A percentile compares a stretch with the other conserved stretches of the same genome.
These are phyloP conservation scores for Cephalopachus bancanus DNA, from an alignment of 2,797 vertebrate genomes.

Conservation along the genomic window DNA sequence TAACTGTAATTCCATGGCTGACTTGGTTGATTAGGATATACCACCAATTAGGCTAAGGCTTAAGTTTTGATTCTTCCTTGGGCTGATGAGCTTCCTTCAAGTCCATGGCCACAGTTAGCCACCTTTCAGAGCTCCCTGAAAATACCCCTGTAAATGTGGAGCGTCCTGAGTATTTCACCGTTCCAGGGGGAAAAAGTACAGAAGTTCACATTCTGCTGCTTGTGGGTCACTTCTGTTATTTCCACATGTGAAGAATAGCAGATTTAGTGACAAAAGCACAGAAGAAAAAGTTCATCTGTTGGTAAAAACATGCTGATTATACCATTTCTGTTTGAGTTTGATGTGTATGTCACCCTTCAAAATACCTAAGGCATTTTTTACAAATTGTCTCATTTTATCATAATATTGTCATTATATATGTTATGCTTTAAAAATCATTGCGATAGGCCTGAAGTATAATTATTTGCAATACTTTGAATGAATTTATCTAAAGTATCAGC, in stretches of 20 bases:
- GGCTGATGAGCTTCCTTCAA: background rate
- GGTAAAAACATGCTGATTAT: background rate
- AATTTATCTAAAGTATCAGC: background rate
- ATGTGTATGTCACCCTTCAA: background rate
- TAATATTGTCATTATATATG: background rate
- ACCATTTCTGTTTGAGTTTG: background rate
- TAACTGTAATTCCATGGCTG: background rate
- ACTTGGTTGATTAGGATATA: background rate
- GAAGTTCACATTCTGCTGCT: background rate
- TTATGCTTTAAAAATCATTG: background rate
- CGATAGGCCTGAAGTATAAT: background rate
- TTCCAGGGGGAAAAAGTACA: background rate
- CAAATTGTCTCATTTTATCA: background rate
- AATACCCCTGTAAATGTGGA: background rate
- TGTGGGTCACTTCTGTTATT: background rate
- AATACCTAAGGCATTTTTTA: background rate
- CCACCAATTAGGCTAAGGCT: background rate
- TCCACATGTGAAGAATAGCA: background rate
- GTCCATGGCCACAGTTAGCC: background rate
- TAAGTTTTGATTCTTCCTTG: background rate
- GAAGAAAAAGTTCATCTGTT: background rate
- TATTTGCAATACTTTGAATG: background rate
- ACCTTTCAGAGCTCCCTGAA: background rate
- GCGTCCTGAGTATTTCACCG: background rate
- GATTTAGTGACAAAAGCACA: background rate